Percentiles rank a stretch among this genome's conserved stretches.
phyloP scores from a whole-genome alignment of 2,113 vertebrate species.

The Rhinogobius similis region DNA sequence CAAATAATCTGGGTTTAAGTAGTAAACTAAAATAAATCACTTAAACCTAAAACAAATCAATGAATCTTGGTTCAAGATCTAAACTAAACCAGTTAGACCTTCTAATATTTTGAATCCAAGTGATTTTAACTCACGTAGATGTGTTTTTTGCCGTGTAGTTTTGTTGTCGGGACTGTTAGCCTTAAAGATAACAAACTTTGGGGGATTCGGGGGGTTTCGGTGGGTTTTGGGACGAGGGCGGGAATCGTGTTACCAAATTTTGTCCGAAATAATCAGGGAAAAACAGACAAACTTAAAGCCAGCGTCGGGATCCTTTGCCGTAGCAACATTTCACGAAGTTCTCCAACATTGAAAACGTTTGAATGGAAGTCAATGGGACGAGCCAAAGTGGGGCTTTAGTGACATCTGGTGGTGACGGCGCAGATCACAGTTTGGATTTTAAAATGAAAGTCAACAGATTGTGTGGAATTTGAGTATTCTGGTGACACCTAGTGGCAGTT shows the following conservation, averaged over 20 bases:
- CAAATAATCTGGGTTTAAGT: neutral
- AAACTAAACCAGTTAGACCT: no score
- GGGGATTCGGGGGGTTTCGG: constrained; percentile 42
- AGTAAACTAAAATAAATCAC: no score
- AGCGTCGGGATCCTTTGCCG: constrained; percentile 57
- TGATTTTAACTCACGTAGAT: neutral
- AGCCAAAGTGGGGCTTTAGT: neutral
- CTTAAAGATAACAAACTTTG: constrained; percentile 83
- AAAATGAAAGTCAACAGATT: neutral
- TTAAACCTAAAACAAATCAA: no score
- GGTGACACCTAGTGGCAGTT: no score
- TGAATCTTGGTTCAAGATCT: neutral
- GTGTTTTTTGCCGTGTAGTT: neutral
- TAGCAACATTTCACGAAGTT: neutral
- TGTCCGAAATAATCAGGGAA: constrained; percentile 68
- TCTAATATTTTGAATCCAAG: neutral
- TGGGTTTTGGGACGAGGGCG: constrained; percentile 33
- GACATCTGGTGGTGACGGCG: neutral
- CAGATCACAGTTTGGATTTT: neutral
- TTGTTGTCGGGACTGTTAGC: constrained; percentile 86
- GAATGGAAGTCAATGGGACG: neutral
- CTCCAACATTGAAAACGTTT: neutral
- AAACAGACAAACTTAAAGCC: constrained; percentile 64
- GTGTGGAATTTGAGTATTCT: neutral
- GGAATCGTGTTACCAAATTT: constrained; percentile 61